phyloP scores from a whole-genome alignment of 2,113 vertebrate genomes.

The Fregetta grallaria region DNA sequence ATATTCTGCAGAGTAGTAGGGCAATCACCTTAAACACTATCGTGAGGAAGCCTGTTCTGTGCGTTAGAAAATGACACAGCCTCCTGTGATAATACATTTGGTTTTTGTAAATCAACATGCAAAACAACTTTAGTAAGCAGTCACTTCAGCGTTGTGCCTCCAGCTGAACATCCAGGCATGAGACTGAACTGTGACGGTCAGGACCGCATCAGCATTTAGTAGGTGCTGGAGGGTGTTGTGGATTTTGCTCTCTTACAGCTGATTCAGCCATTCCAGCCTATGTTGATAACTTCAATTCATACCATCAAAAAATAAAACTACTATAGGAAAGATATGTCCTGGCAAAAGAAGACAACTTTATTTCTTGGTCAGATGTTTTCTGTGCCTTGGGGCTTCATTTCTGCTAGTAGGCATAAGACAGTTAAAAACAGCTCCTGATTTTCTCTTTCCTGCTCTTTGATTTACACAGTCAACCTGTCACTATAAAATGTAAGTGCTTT shows the following conservation, averaged over 20 bases:
- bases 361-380: background rate
- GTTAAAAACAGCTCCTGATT: background rate
- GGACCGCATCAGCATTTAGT: background rate
- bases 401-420: background rate
- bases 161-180: background rate
- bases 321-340: background rate
- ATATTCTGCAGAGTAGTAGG: background rate
- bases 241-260: background rate
- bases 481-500: background rate
- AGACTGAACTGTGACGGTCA: background rate
- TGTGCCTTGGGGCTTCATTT: background rate
- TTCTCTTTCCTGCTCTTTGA: background rate
- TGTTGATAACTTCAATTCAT: background rate
- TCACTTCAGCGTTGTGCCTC: background rate
- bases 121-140: background rate
- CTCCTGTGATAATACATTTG: rapidly evolving
- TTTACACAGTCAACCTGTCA: background rate
- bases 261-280: background rate
- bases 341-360: background rate
- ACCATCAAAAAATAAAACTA: background rate
- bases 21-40: background rate
- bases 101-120: background rate
- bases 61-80: background rate
- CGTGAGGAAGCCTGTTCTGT: background rate
- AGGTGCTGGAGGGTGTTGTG: background rate